Conservation (phyloP, 2,888 invertebrate species). For the Hydroisotoma schaefferi region DNA sequence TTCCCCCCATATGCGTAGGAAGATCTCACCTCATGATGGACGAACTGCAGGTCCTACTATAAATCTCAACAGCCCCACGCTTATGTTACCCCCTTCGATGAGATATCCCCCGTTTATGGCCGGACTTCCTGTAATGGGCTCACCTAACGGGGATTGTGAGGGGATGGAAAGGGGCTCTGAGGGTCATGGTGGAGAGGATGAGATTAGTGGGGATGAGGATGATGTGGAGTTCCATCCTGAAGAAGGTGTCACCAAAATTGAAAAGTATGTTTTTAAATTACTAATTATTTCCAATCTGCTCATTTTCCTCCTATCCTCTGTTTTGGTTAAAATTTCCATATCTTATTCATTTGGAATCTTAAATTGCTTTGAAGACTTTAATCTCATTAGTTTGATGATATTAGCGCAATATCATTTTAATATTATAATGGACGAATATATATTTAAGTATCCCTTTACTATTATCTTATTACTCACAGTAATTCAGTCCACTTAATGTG, state of each 20-base stretch:
- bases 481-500: too few relatives aligned
- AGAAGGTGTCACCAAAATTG: constrained; percentile 31
- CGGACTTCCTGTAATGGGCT: constrained; percentile 19
- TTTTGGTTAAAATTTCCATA: too few relatives aligned
- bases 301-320: too few relatives aligned
- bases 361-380: too few relatives aligned
- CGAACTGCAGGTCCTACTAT: constrained; percentile 78
- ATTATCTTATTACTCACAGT: too few relatives aligned
- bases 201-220: constrained; percentile 51
- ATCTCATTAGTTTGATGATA: too few relatives aligned
- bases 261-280: constrained; percentile 29
- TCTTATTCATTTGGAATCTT: too few relatives aligned
- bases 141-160: constrained; percentile 42
- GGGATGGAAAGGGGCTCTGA: constrained; percentile 49
- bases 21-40: constrained; percentile 84
- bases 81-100: constrained; percentile 31
- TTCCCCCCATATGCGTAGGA: constrained; percentile 86
- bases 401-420: too few relatives aligned
- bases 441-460: too few relatives aligned
- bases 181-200: constrained; percentile 45
- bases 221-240: constrained; percentile 43
- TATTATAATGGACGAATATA: too few relatives aligned
- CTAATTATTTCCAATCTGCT: not conserved
- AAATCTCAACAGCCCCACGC: constrained; percentile 33
- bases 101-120: not conserved